Evolutionary conservation across 2,888 invertebrate species (phyloP).

Genomic region (Diachrysia chrysitis): DNA sequence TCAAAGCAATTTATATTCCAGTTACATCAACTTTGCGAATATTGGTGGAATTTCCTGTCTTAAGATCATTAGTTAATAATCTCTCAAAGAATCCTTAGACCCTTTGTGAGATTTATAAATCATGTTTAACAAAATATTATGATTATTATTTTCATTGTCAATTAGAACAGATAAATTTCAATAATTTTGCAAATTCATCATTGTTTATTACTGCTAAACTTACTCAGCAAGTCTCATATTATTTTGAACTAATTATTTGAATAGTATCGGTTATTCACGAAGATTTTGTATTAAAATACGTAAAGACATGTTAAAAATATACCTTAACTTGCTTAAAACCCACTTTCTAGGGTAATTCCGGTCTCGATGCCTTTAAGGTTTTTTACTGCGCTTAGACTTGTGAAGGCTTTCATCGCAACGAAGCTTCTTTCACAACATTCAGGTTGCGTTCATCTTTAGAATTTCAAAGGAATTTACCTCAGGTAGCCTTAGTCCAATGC

Average conservation of each 20-base stretch:
- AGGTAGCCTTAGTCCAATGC: neutral
- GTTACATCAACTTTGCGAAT: constrained; percentile 22
- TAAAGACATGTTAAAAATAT: neutral
- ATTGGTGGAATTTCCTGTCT: neutral
- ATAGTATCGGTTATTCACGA: too few relatives aligned
- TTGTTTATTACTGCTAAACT: too few relatives aligned
- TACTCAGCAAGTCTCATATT: too few relatives aligned
- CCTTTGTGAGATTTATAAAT: neutral
- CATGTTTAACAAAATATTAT: too few relatives aligned
- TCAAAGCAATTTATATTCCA: constrained; percentile 48
- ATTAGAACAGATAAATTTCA: neutral
- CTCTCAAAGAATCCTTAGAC: neutral
- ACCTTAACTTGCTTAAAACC: neutral
- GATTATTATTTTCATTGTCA: neutral
- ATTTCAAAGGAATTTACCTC: neutral
- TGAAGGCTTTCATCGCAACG: neutral
- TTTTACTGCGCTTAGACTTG: neutral
- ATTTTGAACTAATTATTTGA: too few relatives aligned
- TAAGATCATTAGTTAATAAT: neutral
- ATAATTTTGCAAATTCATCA: neutral
- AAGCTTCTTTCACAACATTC: constrained; percentile 1
- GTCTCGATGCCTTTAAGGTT: neutral
- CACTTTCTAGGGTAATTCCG: neutral
- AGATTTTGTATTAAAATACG: neutral
- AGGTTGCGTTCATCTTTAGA: neutral